Conservation (phyloP, 2,113 vertebrate genomes). For the Ptychochromis oligacanthus region DNA sequence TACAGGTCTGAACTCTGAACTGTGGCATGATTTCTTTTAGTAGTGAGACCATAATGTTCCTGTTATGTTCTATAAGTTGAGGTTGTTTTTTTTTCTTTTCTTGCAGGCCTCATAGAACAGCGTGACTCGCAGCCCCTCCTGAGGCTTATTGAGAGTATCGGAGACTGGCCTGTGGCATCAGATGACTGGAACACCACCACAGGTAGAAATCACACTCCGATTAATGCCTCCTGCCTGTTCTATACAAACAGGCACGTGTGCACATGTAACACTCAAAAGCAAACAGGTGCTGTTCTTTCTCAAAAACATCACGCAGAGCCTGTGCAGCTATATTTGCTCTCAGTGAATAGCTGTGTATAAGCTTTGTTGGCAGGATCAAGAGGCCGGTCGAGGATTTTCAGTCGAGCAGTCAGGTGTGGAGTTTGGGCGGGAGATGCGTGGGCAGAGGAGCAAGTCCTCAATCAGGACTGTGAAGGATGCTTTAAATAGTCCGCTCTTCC, state of each 20-base stretch:
- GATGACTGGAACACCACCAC: slow-evolving; percentile 84
- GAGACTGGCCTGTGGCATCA: slow-evolving; percentile 93
- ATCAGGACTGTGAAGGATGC: slow-evolving; percentile 48
- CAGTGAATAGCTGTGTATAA: slow-evolving; percentile 33
- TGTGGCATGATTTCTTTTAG: not conserved
- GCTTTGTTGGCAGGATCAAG: slow-evolving; percentile 51
- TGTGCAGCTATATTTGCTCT: slow-evolving; percentile 30
- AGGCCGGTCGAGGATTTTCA: slow-evolving; percentile 32
- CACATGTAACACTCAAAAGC: slow-evolving; percentile 10
- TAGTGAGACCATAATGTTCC: not conserved
- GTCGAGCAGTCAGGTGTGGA: slow-evolving; percentile 52
- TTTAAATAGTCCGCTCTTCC: slow-evolving; percentile 59
- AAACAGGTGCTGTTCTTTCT: slow-evolving; percentile 6
- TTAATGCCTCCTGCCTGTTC: not conserved
- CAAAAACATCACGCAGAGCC: slow-evolving; percentile 23
- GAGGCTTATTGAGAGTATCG: slow-evolving; percentile 82
- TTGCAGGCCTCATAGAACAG: slow-evolving; percentile 89
- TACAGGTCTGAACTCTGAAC: not conserved
- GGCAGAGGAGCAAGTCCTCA: slow-evolving; percentile 48
- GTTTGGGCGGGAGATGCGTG: slow-evolving; percentile 44
- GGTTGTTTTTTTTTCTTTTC: not conserved
- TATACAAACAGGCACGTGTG: slow-evolving; percentile 1
- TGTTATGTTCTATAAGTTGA: not conserved
- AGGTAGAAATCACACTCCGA: slow-evolving; percentile 59
- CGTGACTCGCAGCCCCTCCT: slow-evolving; percentile 89